These are phyloP conservation scores for Frankliniella intonsa DNA, from an alignment of 2,888 invertebrate species.

Conservation along the genomic window DNA sequence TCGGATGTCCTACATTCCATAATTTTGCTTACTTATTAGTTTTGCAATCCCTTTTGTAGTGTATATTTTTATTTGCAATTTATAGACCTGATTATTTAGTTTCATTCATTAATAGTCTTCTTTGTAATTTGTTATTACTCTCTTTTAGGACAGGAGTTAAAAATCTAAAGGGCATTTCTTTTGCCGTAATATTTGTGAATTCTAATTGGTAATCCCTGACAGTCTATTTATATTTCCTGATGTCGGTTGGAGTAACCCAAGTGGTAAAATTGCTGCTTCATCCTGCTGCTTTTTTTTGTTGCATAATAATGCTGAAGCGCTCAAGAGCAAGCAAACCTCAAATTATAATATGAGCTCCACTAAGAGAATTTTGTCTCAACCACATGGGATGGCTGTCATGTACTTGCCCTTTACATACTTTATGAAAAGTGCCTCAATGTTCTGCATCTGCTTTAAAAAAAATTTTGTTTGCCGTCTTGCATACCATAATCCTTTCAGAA, in stretches of 20 bases:
- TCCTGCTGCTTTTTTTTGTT: conserved; percentile 24
- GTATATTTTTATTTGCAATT: conserved; percentile 7
- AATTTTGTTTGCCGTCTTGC: not conserved
- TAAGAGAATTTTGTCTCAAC: no score
- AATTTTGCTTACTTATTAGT: conserved; percentile 16
- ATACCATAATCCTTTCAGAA: conserved; percentile 16
- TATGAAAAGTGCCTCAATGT: not conserved
- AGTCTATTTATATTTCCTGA: not conserved
- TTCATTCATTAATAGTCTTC: not conserved
- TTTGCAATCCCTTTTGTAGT: conserved; percentile 12
- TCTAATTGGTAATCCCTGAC: not conserved
- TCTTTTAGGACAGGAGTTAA: not conserved
- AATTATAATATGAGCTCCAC: no score
- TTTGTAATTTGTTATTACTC: not conserved
- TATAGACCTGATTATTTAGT: conserved; percentile 11
- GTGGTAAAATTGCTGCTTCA: not conserved
- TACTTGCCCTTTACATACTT: not conserved
- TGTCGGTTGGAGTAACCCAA: not conserved
- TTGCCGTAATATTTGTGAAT: not conserved
- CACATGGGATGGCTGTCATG: no score
- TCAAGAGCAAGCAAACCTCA: not conserved
- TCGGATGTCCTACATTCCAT: not conserved
- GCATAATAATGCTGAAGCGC: not conserved
- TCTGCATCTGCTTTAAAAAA: not conserved
- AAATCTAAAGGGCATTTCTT: not conserved